Conservation (phyloP, 2,888 invertebrate species). For the Allacma fusca region DNA sequence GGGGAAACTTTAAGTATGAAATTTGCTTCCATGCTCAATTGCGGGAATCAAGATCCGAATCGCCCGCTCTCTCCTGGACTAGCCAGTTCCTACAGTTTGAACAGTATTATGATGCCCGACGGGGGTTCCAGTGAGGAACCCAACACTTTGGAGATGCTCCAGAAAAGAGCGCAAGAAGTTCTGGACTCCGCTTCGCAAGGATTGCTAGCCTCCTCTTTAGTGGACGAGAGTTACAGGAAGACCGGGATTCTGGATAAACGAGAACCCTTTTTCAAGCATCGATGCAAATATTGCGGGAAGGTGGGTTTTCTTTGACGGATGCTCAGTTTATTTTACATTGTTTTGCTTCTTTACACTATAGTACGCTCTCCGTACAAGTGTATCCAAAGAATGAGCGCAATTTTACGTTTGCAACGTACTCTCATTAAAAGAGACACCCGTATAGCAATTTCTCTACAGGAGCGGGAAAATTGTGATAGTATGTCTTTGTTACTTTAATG, state of each 20-base stretch:
- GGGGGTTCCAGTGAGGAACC: constrained; percentile 66
- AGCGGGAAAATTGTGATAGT: too few species aligned
- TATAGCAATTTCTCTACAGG: too few species aligned
- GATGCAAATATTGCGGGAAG: constrained; percentile 94
- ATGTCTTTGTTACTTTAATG: too few species aligned
- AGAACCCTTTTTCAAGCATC: constrained; percentile 91
- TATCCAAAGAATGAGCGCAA: too few species aligned
- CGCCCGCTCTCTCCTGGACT: constrained; percentile 60
- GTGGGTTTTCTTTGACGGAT: constrained; percentile 63
- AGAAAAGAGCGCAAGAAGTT: constrained; percentile 89
- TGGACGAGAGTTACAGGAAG: constrained; percentile 81
- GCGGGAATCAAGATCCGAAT: constrained; percentile 60
- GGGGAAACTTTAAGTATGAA: constrained; percentile 50
- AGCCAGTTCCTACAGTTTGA: constrained; percentile 66
- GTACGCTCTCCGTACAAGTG: too few species aligned
- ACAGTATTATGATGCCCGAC: constrained; percentile 78
- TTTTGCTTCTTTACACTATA: neutral
- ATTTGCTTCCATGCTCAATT: constrained; percentile 61
- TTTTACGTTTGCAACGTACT: too few species aligned
- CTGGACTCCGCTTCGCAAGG: constrained; percentile 93
- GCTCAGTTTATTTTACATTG: neutral
- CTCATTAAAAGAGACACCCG: too few species aligned
- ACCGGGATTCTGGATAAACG: constrained; percentile 65
- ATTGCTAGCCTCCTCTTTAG: constrained; percentile 84
- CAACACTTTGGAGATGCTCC: constrained; percentile 90